Evolutionary conservation across 2,888 invertebrate genomes (phyloP), one percentile per base, ranked within the genome.

Genomic region (Blomia tropicalis): DNA sequence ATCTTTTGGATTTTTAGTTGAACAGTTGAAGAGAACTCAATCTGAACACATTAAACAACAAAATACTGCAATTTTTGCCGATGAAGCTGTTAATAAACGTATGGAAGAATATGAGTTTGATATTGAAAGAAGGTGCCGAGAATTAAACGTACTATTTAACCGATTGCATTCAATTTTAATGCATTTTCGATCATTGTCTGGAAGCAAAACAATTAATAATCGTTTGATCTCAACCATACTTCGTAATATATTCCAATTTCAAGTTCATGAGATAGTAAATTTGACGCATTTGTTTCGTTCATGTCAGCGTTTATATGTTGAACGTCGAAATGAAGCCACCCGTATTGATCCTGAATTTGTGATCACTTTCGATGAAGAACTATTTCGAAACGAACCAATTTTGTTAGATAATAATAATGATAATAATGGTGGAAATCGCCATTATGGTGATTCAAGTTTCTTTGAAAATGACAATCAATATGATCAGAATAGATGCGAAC

Each of bases 191-290:
- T 56, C 47, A 14, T 29, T 65, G 30, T 19, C 19, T n/a, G 41
- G 41, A 5, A 23, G 32, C 32, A 17, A 31, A 22, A 36, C 29
- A 4, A n/a, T 7, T 47, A 27, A n/a, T n/a, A 47, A 47, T 41
- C 44, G 36, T 27, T 7, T 36, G 17, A 25, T 59, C 23, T 64
- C 63, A 19, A 58, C 32, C 41, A 60, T 65, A 7, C 43, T 65
- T n/a, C 47, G 44, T 11, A 65, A 65, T 43, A 63, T 65, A n/a
- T 59, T 65, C 59, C 63, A 63, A 56, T 65, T 47, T 59, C 44
- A 63, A 36, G 51, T 53, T 47, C 54, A 63, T 47, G 63, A 63
- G 31, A 36, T 65, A 1, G 41, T 30, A 22, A 31, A 60, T 17
- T 36, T 65, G 30, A 64, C 65, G 1, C 47, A 63, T 22, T 43